These are phyloP conservation scores for Cryptoblepharus egeriae DNA, from an alignment of 2,797 vertebrate genomes.

Conservation along the genomic window DNA sequence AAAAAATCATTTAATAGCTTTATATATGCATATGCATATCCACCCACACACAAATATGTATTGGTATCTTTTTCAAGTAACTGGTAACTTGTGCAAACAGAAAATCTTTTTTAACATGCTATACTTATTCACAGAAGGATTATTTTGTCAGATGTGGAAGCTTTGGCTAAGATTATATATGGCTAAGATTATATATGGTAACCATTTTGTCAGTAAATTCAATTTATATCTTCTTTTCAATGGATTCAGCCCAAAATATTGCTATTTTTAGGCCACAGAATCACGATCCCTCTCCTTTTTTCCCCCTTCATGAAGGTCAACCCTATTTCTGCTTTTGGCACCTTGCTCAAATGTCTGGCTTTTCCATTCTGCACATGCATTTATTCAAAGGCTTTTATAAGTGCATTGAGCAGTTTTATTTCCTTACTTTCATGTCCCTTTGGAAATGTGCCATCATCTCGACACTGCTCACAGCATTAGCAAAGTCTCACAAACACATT, in stretches of 20 bases:
- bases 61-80: constrained; percentile 37
- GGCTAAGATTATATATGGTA: background rate
- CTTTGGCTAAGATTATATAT: background rate
- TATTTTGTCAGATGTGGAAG: background rate
- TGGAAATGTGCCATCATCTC: background rate
- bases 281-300: background rate
- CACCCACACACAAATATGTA: background rate
- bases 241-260: background rate
- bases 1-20: background rate
- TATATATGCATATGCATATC: background rate
- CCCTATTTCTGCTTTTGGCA: constrained; percentile 36
- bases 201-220: constrained; percentile 28
- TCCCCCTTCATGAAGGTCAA: background rate
- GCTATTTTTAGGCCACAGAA: constrained; percentile 34
- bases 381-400: constrained; percentile 13
- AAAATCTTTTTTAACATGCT: constrained; percentile 9
- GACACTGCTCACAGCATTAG: background rate
- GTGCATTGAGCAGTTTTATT: constrained; percentile 30
- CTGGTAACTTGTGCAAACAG: constrained; percentile 43
- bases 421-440: constrained; percentile 28
- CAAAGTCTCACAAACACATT: constrained; percentile 4
- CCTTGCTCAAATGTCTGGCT: constrained; percentile 30
- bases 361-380: background rate
- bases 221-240: background rate
- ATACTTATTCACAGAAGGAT: background rate